Percentiles rank a stretch among this genome's conserved stretches.
Evolutionary conservation across 2,888 invertebrate species (phyloP).

Genomic region (Agrotis ipsilon): DNA sequence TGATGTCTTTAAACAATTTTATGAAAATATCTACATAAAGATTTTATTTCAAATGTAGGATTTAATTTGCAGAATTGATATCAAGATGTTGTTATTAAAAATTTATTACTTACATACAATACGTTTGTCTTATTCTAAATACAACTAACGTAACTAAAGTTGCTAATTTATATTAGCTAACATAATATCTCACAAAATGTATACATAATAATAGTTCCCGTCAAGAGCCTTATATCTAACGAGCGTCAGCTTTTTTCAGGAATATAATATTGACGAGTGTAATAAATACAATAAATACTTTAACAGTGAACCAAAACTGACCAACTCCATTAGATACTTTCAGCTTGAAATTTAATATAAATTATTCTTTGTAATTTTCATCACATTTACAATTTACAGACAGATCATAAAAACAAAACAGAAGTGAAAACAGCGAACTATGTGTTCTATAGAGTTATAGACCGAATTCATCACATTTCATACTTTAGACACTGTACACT

Average conservation of each 20-base stretch:
- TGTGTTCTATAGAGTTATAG: conserved; percentile 59
- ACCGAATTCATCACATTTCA: conserved; percentile 61
- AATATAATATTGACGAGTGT: conserved; percentile 77
- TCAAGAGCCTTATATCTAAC: conserved; percentile 75
- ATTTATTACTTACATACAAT: conserved; percentile 90
- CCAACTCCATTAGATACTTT: conserved; percentile 76
- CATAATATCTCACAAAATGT: conserved; percentile 87
- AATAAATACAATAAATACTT: conserved; percentile 90
- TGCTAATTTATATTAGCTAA: conserved; percentile 87
- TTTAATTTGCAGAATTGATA: conserved; percentile 39
- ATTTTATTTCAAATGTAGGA: conserved; percentile 38
- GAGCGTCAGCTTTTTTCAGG: conserved; percentile 81
- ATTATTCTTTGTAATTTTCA: conserved; percentile 85
- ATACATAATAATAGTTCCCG: conserved; percentile 80
- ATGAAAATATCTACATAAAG: conserved; percentile 30
- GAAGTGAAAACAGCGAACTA: conserved; percentile 61
- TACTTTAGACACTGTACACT: conserved; percentile 77
- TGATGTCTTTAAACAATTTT: conserved; percentile 14
- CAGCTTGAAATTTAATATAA: conserved; percentile 77
- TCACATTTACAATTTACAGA: conserved; percentile 88
- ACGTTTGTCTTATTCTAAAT: conserved; percentile 87
- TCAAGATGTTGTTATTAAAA: conserved; percentile 83
- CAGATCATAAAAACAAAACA: conserved; percentile 79
- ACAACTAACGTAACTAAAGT: conserved; percentile 83
- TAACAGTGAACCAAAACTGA: conserved; percentile 81